Evolutionary conservation across 2,113 vertebrate species (phyloP), one percentile per base, ranked within the genome.

Genomic region (Mobula birostris): DNA sequence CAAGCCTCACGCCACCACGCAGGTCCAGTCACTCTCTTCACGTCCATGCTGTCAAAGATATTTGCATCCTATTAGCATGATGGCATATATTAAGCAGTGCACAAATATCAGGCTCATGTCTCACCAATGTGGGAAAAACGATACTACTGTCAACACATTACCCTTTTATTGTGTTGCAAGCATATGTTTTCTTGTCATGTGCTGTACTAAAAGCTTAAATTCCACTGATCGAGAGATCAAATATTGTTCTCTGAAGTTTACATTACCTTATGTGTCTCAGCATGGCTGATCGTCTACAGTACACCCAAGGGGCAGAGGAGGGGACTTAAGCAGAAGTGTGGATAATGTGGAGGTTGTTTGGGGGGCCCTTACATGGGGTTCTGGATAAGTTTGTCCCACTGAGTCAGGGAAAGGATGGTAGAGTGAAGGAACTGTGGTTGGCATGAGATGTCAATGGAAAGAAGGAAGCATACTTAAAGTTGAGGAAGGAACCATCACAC

Each of bases 11-110:
- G 97, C 96, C 90, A 98, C 95, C 94, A 96, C 72, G 94, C 96
- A 27, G 15, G 97, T 95, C 98, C 98, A 98, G 14, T 98, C 95
- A 0, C 97, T 97, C 83, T 96, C 95, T 77, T 96, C 97, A 96
- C 96, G 96, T 95, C 98, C 97, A 0, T 97, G 97, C 97, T 98
- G 95, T 85, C 77, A 94, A n/a, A 83, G 76, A 94, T 48, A 94
- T 70, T 68, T 15, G 7, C 29, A 83, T 72, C 77, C 56, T 12
- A 32, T 87, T 83, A 94, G 78, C 9, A 17, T 68, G 19, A 24
- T 7, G 5, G 24, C 61, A 2, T 70, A 27, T n/a, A 27, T 80
- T 12, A 94, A 66, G 17, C 61, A 6, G 12, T 14, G 40, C 56
- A 56, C 70, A 66, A 9, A 36, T 7, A 66, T 79, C 94, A 72